Evolutionary conservation across 2,113 vertebrate species (phyloP).

Genomic region (Nicator chloris): DNA sequence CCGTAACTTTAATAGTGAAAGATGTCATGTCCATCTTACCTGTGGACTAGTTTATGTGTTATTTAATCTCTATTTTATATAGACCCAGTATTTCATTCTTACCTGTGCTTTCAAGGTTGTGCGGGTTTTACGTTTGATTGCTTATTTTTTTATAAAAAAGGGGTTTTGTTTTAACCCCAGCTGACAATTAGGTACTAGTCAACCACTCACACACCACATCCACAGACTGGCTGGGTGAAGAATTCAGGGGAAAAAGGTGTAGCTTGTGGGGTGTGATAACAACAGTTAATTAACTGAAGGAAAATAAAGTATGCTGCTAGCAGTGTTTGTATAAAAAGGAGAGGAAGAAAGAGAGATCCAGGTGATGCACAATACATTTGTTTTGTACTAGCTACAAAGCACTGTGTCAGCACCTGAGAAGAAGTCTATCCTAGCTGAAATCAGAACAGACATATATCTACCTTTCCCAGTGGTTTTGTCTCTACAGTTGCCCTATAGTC

Average conservation of each 20-base stretch:
- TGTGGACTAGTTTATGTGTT: neutral
- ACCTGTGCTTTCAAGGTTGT: neutral
- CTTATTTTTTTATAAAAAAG: neutral
- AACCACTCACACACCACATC: neutral
- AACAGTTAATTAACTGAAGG: neutral
- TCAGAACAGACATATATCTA: neutral
- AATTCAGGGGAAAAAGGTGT: neutral
- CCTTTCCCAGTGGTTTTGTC: neutral
- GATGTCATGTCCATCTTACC: neutral
- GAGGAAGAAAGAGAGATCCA: neutral
- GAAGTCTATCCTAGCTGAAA: neutral
- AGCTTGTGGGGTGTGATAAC: neutral
- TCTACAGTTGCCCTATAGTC: neutral
- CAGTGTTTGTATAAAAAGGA: neutral
- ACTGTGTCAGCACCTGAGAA: neutral
- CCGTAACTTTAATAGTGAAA: neutral
- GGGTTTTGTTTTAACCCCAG: neutral
- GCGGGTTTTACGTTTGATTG: accelerated
- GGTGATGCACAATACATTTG: neutral
- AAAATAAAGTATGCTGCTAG: neutral
- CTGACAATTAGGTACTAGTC: neutral
- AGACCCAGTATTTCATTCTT: neutral
- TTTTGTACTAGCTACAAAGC: neutral
- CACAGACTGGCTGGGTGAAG: no score
- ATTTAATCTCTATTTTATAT: neutral